Conservation (phyloP, 2,113 vertebrate genomes). For the Cygnus buccinator region DNA sequence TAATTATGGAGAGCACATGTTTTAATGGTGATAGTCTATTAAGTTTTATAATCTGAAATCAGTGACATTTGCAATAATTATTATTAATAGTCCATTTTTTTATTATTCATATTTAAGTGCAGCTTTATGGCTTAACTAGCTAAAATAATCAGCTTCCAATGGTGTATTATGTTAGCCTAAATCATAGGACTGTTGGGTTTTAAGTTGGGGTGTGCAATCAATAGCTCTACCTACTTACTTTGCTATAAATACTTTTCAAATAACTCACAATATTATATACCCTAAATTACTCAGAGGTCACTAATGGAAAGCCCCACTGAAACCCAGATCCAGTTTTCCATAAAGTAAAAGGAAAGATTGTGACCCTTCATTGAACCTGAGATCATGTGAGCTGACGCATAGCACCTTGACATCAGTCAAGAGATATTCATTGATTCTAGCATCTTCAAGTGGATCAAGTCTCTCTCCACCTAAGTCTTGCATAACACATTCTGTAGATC, state of each 20-base stretch:
- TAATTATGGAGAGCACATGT: constrained; percentile 63
- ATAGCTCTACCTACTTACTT: neutral
- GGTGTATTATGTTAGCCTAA: constrained; percentile 32
- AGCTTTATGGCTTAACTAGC: constrained; percentile 55
- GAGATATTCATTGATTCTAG: neutral
- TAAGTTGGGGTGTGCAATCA: neutral
- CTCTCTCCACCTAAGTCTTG: neutral
- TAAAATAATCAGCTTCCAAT: constrained; percentile 47
- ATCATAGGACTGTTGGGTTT: neutral
- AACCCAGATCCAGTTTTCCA: neutral
- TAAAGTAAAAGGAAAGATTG: neutral
- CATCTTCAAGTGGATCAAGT: neutral
- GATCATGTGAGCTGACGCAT: neutral
- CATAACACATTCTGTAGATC: accelerated
- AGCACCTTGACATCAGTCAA: neutral
- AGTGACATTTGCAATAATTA: constrained; percentile 71
- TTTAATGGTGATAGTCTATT: constrained; percentile 62
- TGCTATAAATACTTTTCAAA: constrained; percentile 10
- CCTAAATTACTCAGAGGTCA: neutral
- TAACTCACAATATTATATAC: neutral
- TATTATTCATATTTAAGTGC: constrained; percentile 53
- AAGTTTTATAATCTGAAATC: constrained; percentile 69
- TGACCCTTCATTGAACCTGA: neutral
- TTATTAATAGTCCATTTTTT: constrained; percentile 65
- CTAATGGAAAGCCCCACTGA: neutral